Evolutionary conservation across 1,140 invertebrate genomes (phyloP).

Genomic region (Bombus confusus): DNA sequence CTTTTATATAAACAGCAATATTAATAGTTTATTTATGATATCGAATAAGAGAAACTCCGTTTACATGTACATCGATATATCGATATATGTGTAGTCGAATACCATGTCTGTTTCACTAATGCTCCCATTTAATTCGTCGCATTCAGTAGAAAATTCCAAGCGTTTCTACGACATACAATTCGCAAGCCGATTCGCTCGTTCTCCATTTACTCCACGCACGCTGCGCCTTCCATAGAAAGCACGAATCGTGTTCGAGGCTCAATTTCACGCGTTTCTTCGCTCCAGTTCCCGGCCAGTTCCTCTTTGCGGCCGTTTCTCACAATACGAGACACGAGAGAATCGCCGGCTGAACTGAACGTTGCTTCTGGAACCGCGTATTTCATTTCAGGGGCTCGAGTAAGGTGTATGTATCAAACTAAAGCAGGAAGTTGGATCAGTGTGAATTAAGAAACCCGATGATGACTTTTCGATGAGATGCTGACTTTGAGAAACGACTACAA

Average conservation of each 20-base stretch:
- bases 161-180: background rate
- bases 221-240: background rate
- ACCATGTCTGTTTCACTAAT: background rate
- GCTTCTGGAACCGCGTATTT: background rate
- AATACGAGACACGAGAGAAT: background rate
- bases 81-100: background rate
- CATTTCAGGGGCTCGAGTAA: background rate
- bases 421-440: conserved; percentile 5
- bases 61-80: background rate
- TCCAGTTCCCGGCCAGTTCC: conserved; percentile 2
- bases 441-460: background rate
- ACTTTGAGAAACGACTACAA: background rate
- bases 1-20: no score
- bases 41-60: background rate
- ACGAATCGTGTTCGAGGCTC: background rate
- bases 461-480: background rate
- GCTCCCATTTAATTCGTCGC: background rate
- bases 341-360: background rate
- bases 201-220: conserved; percentile 4
- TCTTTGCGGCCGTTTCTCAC: background rate
- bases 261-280: conserved; percentile 27
- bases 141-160: background rate
- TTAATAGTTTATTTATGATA: background rate
- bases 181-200: background rate
- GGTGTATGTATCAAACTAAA: background rate